These are phyloP conservation scores for Chymomyza amoena DNA, from an alignment of 2,888 invertebrate genomes.

Conservation along the genomic window DNA sequence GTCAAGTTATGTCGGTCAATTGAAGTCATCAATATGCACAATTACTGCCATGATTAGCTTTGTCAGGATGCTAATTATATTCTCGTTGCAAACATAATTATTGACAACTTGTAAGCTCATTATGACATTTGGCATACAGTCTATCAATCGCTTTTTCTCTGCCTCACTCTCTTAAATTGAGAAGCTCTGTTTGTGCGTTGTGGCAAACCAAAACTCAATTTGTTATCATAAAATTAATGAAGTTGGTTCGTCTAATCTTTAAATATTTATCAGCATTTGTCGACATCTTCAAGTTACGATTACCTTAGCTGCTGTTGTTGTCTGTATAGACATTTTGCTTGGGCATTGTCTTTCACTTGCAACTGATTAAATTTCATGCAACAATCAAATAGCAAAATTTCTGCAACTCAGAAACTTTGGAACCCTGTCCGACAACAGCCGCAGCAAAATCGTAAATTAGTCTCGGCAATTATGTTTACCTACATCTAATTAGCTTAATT, in stretches of 20 bases:
- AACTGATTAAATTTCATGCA: slow-evolving; percentile 32
- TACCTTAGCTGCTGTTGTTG: slow-evolving; percentile 30
- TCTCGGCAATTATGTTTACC: slow-evolving; percentile 67
- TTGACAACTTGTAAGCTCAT: slow-evolving; percentile 41
- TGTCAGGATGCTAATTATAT: slow-evolving; percentile 43
- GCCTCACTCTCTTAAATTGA: not conserved
- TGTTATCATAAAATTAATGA: slow-evolving; percentile 63
- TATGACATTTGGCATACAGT: slow-evolving; percentile 8
- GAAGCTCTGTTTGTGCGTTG: not conserved
- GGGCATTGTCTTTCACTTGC: not conserved
- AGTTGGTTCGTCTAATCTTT: slow-evolving; percentile 46
- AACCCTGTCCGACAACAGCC: slow-evolving; percentile 6
- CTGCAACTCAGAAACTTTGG: slow-evolving; percentile 3
- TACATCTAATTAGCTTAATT: slow-evolving; percentile 70
- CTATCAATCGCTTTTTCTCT: not conserved
- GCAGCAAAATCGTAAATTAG: slow-evolving; percentile 58
- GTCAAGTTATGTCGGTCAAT: slow-evolving; percentile 16
- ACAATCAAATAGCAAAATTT: slow-evolving; percentile 22
- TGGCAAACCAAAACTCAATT: slow-evolving; percentile 41
- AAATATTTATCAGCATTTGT: slow-evolving; percentile 45
- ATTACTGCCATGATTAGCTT: slow-evolving; percentile 60
- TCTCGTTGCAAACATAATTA: slow-evolving; percentile 62
- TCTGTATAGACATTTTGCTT: not conserved
- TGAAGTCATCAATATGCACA: slow-evolving; percentile 49
- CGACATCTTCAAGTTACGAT: slow-evolving; percentile 23